Evolutionary conservation across 2,797 vertebrate species (phyloP).

Genomic region (Hirundo rustica): DNA sequence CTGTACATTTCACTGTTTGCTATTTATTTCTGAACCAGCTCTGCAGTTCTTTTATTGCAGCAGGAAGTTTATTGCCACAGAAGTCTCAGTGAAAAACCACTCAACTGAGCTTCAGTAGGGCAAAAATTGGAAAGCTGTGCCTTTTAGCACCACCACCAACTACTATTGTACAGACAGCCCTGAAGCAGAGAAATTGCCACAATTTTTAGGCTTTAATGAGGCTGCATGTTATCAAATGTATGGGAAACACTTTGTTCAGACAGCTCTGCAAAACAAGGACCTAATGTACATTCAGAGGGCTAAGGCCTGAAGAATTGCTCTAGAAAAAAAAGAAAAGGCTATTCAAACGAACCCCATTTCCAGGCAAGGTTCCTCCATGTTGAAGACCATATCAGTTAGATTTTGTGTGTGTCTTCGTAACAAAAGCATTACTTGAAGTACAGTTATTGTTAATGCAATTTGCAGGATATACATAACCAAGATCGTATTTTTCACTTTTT

Average conservation of each 20-base stretch:
- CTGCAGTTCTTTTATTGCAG: background rate
- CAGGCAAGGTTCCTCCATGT: background rate
- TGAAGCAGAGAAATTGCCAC: background rate
- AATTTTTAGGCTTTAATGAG: background rate
- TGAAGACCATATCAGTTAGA: background rate
- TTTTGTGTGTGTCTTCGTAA: background rate
- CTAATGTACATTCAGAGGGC: background rate
- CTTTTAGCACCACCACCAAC: background rate
- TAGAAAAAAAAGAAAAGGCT: background rate
- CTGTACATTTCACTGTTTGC: background rate
- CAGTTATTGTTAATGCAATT: background rate
- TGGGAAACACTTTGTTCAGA: background rate
- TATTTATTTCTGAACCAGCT: background rate
- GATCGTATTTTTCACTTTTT: background rate
- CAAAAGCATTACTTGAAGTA: background rate
- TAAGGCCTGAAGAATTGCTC: background rate
- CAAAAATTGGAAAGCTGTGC: background rate
- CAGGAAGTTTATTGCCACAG: background rate
- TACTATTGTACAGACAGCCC: background rate
- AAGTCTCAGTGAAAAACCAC: background rate
- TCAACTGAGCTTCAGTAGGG: background rate
- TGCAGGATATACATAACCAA: background rate
- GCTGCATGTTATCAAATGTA: background rate
- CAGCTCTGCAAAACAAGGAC: background rate
- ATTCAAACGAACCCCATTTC: background rate